Percentiles rank a stretch among this genome's conserved stretches.
phyloP scores from a whole-genome alignment of 2,888 invertebrate species.

The Drosophila atroscutellata region DNA sequence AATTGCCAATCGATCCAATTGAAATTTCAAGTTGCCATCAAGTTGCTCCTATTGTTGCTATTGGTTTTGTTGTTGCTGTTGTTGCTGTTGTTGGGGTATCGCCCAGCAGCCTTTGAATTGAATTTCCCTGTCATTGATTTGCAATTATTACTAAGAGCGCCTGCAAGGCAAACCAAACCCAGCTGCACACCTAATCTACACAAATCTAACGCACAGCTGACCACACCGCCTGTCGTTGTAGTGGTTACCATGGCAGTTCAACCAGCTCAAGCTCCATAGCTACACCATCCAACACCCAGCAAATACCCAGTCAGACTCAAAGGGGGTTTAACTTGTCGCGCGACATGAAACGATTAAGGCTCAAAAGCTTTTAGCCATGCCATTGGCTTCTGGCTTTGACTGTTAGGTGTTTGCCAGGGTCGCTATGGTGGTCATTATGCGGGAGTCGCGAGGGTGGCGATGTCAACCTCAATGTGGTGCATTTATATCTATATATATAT shows the following conservation, averaged over 20 bases:
- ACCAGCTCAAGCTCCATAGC: slow-evolving; percentile 5
- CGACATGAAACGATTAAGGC: slow-evolving; percentile 79
- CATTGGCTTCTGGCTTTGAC: slow-evolving; percentile 58
- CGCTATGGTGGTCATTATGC: slow-evolving; percentile 45
- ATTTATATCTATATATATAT: slow-evolving; percentile 26
- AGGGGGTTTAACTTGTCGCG: slow-evolving; percentile 60
- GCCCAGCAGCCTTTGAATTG: slow-evolving; percentile 61
- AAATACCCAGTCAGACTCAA: slow-evolving; percentile 1
- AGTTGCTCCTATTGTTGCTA: slow-evolving; percentile 17
- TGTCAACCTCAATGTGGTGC: slow-evolving; percentile 28
- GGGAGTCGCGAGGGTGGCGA: slow-evolving; percentile 5
- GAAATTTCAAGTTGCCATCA: slow-evolving; percentile 51
- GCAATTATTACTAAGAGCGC: slow-evolving; percentile 75
- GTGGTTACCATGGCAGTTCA: slow-evolving; percentile 32
- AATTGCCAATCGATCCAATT: slow-evolving; percentile 58
- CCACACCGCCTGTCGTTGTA: slow-evolving; percentile 30
- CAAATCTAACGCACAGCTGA: slow-evolving; percentile 60
- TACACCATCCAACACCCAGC: neutral
- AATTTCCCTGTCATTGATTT: slow-evolving; percentile 73
- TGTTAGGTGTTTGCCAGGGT: slow-evolving; percentile 52
- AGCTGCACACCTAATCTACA: slow-evolving; percentile 49
- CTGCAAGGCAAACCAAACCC: slow-evolving; percentile 52
- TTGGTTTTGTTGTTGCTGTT: slow-evolving; percentile 1
- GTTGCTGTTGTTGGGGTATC: slow-evolving; percentile 37
- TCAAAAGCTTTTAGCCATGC: slow-evolving; percentile 71